Base-by-base conservation (phyloP, 2,113 vertebrate genomes). In the Caranx melampygus region DNA sequence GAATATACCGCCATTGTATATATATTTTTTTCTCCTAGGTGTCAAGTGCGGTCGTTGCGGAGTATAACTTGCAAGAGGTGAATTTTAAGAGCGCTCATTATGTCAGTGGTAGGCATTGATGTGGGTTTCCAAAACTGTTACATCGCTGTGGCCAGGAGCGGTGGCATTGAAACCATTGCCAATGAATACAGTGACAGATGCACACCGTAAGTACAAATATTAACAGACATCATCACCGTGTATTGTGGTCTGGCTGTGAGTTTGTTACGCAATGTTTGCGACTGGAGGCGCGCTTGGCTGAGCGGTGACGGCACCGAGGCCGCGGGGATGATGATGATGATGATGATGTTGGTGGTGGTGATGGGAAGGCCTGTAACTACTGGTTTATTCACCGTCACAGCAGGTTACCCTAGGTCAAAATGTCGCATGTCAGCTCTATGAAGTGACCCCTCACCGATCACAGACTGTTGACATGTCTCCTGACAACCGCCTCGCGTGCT, bases 171-270 rank as follows among this genome's bases (percentile, higher is more conserved):
- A 93, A 98, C 97, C 81, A 95, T 98, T 90, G 95, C 96, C 87
- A 98, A 98, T 74, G 97, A 98, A 52, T 97, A 98, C 96, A 98
- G 97, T 94, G 97, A 98, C 95, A 96, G 97, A 94, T 98, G 97
- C 93, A 98, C 97, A 20, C 97, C 97, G 97, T 98, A 85, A 98
- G 96, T 97, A 95, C 78, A 59, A 55, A 62, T 12, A 51, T 18
- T 72, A 65, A 80, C 37, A 55, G 34, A 51, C 79, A 45, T 57
- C 83, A 68, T 54, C 82, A 40, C 59, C 34, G 79, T 47, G 54
- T 81, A 65, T 87, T 62, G 78, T 69, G 79, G 44, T 42, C 54
- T 21, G 55, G 61, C 62, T 83, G 74, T 40, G 72, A 69, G 78
- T 79, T 88, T 72, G 81, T 91, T 92, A 94, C 89, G 91, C 91